Evolutionary conservation across 2,113 vertebrate species (phyloP), one percentile per base, ranked within the genome.

Genomic region (Percopsis transmontana): DNA sequence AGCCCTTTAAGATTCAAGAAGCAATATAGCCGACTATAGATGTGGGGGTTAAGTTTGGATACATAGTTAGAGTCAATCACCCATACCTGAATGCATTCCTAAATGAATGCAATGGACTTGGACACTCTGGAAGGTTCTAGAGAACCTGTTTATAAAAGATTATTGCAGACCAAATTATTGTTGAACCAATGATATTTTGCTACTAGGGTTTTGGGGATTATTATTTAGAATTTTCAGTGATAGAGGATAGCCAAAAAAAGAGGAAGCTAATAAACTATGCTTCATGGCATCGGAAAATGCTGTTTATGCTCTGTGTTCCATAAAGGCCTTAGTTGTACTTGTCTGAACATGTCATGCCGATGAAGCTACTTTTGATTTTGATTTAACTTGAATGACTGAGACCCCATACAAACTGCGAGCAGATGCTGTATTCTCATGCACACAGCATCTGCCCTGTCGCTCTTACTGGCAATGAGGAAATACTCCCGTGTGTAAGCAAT

Each of bases 11-110:
- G 80, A 79, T 72, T 81, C 87, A 83, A 81, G 86, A 85, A 64
- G 85, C 83, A 82, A 77, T 83, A 79, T 66, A 87, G 86, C 72
- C 38, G 72, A 47, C 77, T 79, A 66, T 66, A 84, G 65, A 64
- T 64, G 62, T 12, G 70, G 75, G 62, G 64, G 70, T 77, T 87
- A 47, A 20, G 78, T 58, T 84, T 83, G 76, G 81, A 88, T 83
- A 85, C 83, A 83, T 90, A 86, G 89, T 85, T 90, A 80, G 77
- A 83, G 68, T 58, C 76, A 82, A 79, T 85, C 79, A 48, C 67
- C 75, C 66, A 63, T 61, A 73, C 68, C 79, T 74, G 55, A 59
- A 54, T 66, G 68, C 58, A 57, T 67, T 80, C 54, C 66, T 65
- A 80, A 89, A 74, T 79, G 66, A 70, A 82, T 73, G 74, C 23